Conservation (phyloP, 1,140 invertebrate genomes). For the Cyclargus thomasi region DNA sequence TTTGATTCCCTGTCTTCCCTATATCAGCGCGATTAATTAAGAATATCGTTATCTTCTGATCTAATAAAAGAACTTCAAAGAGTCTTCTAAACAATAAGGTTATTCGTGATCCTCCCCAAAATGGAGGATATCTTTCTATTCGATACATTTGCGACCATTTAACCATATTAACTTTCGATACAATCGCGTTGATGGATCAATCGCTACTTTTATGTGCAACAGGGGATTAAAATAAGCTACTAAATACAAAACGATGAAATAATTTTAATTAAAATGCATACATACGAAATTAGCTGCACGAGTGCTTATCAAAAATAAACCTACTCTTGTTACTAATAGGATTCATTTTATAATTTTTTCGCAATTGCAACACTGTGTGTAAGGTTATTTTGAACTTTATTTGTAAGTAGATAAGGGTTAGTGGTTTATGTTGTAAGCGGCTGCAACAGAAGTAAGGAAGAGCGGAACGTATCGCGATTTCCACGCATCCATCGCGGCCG, state of each 20-base stretch:
- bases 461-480: constrained; percentile 73
- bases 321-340: not conserved
- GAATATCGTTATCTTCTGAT: too few species aligned
- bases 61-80: too few species aligned
- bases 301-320: not conserved
- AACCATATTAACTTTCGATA: not conserved
- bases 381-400: not conserved
- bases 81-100: too few species aligned
- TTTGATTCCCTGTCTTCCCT: too few species aligned
- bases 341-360: not conserved
- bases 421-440: constrained; percentile 29
- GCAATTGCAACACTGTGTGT: not conserved
- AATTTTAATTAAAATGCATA: constrained; percentile 15
- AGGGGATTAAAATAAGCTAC: constrained; percentile 2
- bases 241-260: not conserved
- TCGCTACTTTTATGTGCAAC: not conserved
- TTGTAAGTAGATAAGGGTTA: not conserved
- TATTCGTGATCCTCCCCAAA: too few species aligned
- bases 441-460: constrained; percentile 54
- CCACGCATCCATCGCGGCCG: constrained; percentile 69
- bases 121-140: too few species aligned
- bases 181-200: not conserved
- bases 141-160: not conserved
- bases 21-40: too few species aligned
- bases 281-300: not conserved